These are phyloP conservation scores for Phlogophora meticulosa DNA, from an alignment of 2,888 invertebrate species.

Conservation along the genomic window DNA sequence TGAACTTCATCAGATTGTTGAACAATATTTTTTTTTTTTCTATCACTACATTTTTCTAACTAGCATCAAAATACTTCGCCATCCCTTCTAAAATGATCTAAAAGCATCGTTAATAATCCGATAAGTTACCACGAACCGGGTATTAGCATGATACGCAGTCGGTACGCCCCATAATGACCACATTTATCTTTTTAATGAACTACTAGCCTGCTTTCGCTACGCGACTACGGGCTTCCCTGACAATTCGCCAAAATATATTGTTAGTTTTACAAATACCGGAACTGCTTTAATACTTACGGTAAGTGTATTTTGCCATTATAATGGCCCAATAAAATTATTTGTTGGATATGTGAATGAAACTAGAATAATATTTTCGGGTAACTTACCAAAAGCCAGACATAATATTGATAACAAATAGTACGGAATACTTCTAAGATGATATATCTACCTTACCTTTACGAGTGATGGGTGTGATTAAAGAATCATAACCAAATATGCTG, in stretches of 20 bases:
- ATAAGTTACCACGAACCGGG: slow-evolving; percentile 69
- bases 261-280: slow-evolving; percentile 77
- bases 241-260: slow-evolving; percentile 80
- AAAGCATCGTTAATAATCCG: slow-evolving; percentile 60
- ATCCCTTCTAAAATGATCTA: slow-evolving; percentile 39
- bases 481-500: slow-evolving; percentile 22
- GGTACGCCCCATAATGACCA: slow-evolving; percentile 85
- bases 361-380: slow-evolving; percentile 17
- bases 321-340: slow-evolving; percentile 62
- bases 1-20: no score
- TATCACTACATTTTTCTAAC: neutral
- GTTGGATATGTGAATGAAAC: slow-evolving; percentile 1
- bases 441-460: neutral
- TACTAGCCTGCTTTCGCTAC: slow-evolving; percentile 81
- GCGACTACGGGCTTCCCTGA: slow-evolving; percentile 78
- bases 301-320: slow-evolving; percentile 81
- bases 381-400: neutral
- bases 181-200: slow-evolving; percentile 90
- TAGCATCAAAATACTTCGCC: slow-evolving; percentile 6
- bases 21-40: neutral
- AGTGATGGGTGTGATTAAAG: slow-evolving; percentile 1
- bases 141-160: slow-evolving; percentile 79
- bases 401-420: neutral
- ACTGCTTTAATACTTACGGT: slow-evolving; percentile 73
- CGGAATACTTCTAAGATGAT: neutral